phyloP scores from a whole-genome alignment of 2,797 vertebrate genomes.

The Nyctibius grandis region DNA sequence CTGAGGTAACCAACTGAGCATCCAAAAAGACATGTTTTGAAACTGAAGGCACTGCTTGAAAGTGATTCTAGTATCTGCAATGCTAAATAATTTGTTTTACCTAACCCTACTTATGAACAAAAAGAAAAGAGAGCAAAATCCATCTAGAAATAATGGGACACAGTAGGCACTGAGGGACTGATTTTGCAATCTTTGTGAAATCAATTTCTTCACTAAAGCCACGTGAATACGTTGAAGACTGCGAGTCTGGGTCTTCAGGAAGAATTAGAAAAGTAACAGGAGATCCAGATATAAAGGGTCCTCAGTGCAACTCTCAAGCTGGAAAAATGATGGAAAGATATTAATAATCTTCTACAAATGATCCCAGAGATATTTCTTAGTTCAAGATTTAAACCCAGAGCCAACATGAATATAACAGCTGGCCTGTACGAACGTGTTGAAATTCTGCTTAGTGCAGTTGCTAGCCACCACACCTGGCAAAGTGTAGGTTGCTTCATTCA shows the following conservation, averaged over 20 bases:
- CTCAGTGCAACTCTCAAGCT: not conserved
- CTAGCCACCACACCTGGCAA: not conserved
- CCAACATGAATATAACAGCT: not conserved
- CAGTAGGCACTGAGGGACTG: not conserved
- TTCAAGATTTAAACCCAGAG: not conserved
- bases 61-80: not conserved
- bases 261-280: not conserved
- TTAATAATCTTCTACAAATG: not conserved
- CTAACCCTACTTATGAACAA: not conserved
- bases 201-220: not conserved
- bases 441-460: not conserved
- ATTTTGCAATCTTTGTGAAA: not conserved
- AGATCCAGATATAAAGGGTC: not conserved
- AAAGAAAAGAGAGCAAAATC: not conserved
- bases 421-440: not conserved
- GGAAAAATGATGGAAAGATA: not conserved
- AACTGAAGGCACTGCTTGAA: not conserved
- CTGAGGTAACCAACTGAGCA: not conserved
- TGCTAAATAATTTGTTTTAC: not conserved
- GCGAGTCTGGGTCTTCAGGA: not conserved
- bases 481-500: fast-evolving
- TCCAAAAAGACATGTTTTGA: not conserved
- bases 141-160: not conserved
- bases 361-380: not conserved
- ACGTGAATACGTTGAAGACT: not conserved